These are phyloP conservation scores for Sebastes itinus DNA, from an alignment of 2,797 vertebrate genomes.

Conservation along the genomic window DNA sequence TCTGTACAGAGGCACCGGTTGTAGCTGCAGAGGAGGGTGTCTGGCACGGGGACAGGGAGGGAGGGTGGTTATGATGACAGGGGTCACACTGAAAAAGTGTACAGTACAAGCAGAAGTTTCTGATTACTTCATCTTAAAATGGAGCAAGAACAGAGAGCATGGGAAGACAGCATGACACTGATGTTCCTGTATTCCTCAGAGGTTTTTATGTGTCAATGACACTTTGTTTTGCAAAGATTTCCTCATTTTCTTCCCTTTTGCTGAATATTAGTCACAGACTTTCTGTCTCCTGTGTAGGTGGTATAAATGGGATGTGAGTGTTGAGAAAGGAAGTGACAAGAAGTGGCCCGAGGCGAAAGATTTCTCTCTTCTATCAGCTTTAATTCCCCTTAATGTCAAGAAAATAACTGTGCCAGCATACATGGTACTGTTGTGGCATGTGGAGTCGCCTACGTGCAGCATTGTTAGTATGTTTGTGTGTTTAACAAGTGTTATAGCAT, in stretches of 20 bases:
- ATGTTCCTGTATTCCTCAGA: background rate
- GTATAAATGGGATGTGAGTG: background rate
- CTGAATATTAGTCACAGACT: background rate
- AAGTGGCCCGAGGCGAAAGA: slow-evolving; percentile 10
- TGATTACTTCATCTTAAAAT: slow-evolving; percentile 55
- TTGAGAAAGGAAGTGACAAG: slow-evolving; percentile 22
- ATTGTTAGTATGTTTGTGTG: slow-evolving; percentile 61
- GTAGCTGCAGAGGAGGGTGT: slow-evolving; percentile 42
- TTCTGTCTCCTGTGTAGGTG: background rate
- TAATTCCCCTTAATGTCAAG: slow-evolving; percentile 17
- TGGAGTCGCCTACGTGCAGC: slow-evolving; percentile 15
- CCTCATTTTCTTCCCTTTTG: background rate
- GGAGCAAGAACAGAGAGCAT: slow-evolving; percentile 26
- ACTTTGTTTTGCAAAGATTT: slow-evolving; percentile 11
- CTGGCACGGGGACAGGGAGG: background rate
- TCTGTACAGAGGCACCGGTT: slow-evolving; percentile 77
- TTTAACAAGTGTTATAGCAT: slow-evolving; percentile 59
- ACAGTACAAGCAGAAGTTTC: slow-evolving; percentile 47
- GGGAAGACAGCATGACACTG: slow-evolving; percentile 16
- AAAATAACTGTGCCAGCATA: slow-evolving; percentile 35
- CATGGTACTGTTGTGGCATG: slow-evolving; percentile 1
- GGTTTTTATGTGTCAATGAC: slow-evolving; percentile 9
- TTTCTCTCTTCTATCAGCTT: slow-evolving; percentile 16
- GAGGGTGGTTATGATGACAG: background rate
- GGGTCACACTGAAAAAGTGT: slow-evolving; percentile 14